Evolutionary conservation across 1,140 invertebrate genomes (phyloP).

Genomic region (Colletes gigas): DNA sequence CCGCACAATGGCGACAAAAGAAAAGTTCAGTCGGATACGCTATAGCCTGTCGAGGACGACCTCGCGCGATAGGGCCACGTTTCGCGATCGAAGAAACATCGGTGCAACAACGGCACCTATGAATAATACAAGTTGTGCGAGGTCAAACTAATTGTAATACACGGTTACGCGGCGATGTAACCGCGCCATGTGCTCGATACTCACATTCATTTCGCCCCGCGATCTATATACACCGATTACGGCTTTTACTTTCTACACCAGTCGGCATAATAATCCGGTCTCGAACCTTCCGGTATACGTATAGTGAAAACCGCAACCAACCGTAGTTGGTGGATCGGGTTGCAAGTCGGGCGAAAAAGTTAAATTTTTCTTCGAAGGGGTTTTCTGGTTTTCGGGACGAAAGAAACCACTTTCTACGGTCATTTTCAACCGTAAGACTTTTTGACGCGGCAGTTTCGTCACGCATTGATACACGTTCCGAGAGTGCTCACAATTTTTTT

Average conservation of each 20-base stretch:
- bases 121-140: constrained; percentile 71
- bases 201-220: constrained; percentile 61
- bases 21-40: neutral
- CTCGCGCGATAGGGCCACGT: constrained; percentile 11
- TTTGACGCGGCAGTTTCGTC: too few species aligned
- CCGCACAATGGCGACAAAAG: neutral
- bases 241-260: constrained; percentile 49
- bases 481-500: too few species aligned
- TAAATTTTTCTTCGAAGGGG: too few species aligned
- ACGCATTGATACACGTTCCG: too few species aligned
- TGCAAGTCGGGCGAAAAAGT: neutral
- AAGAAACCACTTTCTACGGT: too few species aligned
- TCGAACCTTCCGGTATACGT: constrained; percentile 47
- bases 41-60: neutral
- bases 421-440: too few species aligned
- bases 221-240: constrained; percentile 26
- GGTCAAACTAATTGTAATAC: constrained; percentile 74
- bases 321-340: constrained; percentile 1
- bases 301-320: neutral
- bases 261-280: constrained; percentile 43
- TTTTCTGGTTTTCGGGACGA: too few species aligned
- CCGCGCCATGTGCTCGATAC: constrained; percentile 58
- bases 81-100: constrained; percentile 16
- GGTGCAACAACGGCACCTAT: constrained; percentile 27
- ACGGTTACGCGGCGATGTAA: constrained; percentile 20